These are phyloP conservation scores for Ammospiza nelsoni DNA, from an alignment of 2,113 vertebrate genomes.

Conservation along the genomic window DNA sequence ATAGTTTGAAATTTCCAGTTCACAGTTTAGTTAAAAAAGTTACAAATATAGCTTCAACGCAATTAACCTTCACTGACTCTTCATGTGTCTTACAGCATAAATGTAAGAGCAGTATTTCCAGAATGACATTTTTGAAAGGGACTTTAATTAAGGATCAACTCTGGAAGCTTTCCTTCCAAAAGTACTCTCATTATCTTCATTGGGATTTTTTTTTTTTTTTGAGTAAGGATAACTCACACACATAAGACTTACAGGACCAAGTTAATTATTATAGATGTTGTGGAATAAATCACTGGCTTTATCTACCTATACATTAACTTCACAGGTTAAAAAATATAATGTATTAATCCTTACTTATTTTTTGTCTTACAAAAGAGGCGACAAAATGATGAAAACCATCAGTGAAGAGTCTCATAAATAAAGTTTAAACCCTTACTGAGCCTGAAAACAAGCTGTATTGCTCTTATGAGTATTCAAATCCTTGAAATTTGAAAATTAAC, in stretches of 20 bases:
- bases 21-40: constrained; percentile 53
- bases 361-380: neutral
- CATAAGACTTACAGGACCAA: neutral
- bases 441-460: neutral
- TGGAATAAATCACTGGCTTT: neutral
- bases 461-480: neutral
- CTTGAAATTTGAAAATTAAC: neutral
- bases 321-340: neutral
- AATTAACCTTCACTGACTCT: constrained; percentile 43
- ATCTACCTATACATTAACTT: neutral
- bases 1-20: constrained; percentile 37
- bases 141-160: neutral
- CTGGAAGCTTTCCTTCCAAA: neutral
- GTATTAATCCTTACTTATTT: neutral
- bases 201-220: neutral
- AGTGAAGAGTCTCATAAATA: neutral
- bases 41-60: constrained; percentile 49
- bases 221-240: neutral
- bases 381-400: neutral
- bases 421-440: neutral
- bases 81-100: neutral
- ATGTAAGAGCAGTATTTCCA: constrained; percentile 14
- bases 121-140: neutral
- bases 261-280: neutral
- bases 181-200: neutral